A percentile compares a stretch with the other conserved stretches of the same genome.
These are phyloP conservation scores for Oreortyx pictus DNA, from an alignment of 2,797 vertebrate genomes.

Conservation along the genomic window DNA sequence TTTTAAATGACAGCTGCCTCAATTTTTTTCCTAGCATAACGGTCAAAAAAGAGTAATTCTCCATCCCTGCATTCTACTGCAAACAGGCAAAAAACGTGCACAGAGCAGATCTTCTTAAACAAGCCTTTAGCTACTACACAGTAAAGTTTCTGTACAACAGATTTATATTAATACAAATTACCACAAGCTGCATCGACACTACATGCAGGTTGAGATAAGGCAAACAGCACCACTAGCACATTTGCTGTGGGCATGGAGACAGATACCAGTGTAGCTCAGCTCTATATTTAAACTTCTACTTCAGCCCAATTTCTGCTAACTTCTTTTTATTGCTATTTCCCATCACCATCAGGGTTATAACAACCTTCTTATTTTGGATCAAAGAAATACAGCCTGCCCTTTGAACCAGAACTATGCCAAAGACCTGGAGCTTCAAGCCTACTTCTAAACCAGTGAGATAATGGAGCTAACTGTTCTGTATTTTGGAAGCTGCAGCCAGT, in stretches of 20 bases:
- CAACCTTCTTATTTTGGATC: conserved; percentile 32
- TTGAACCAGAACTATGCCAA: conserved; percentile 23
- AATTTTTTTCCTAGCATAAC: not conserved
- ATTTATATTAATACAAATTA: not conserved
- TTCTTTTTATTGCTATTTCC: conserved; percentile 23
- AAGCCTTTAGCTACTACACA: not conserved
- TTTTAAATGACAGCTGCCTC: conserved; percentile 39
- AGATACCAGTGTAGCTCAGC: not conserved
- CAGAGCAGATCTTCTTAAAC: not conserved
- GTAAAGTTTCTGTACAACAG: not conserved
- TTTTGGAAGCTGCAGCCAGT: conserved; percentile 35
- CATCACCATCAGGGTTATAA: not conserved
- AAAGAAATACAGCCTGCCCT: conserved; percentile 31
- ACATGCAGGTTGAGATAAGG: not conserved
- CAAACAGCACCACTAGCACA: not conserved
- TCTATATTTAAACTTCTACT: not conserved
- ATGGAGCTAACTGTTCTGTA: not conserved
- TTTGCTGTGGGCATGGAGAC: not conserved
- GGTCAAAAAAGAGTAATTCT: not conserved
- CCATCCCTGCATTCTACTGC: not conserved
- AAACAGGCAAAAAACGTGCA: not conserved
- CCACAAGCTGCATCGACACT: not conserved
- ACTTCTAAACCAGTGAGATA: conserved; percentile 37
- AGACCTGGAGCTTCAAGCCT: not conserved
- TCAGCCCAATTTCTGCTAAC: not conserved